Evolutionary conservation across 2,797 vertebrate genomes (phyloP).

Genomic region (Xenentodon cancila): DNA sequence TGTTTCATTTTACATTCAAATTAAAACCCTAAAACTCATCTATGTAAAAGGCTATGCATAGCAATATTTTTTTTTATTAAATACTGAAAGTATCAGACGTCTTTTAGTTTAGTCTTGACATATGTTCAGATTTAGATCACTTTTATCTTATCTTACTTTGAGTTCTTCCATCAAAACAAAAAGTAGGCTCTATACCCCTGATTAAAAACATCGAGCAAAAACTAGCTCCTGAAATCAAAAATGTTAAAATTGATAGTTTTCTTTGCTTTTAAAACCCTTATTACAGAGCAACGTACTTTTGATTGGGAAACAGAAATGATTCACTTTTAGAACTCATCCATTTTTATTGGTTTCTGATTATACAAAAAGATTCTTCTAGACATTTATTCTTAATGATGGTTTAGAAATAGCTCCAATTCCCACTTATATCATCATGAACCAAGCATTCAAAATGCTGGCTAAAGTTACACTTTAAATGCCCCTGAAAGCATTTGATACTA

Average conservation of each 20-base stretch:
- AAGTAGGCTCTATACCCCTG: conserved; percentile 74
- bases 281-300: conserved; percentile 61
- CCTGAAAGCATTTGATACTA: conserved; percentile 69
- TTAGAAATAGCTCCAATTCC: conserved; percentile 56
- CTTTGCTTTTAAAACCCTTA: conserved; percentile 64
- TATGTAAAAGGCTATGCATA: too few species aligned
- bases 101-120: conserved; percentile 72
- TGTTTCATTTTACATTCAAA: too few species aligned
- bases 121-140: conserved; percentile 80
- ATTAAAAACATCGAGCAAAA: conserved; percentile 70
- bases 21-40: too few species aligned
- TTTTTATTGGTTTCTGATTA: conserved; percentile 54
- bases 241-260: conserved; percentile 77
- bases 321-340: conserved; percentile 48
- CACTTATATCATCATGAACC: conserved; percentile 64
- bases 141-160: conserved; percentile 76
- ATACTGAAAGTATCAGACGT: conserved; percentile 82
- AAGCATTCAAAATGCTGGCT: conserved; percentile 74
- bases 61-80: conserved; percentile 75
- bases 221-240: conserved; percentile 62
- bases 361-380: conserved; percentile 17
- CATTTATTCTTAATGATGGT: conserved; percentile 51
- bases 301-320: conserved; percentile 10
- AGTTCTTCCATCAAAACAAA: conserved; percentile 75
- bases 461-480: conserved; percentile 71